Conservation (phyloP, 2,888 invertebrate genomes). For the Campoplex capitator region DNA sequence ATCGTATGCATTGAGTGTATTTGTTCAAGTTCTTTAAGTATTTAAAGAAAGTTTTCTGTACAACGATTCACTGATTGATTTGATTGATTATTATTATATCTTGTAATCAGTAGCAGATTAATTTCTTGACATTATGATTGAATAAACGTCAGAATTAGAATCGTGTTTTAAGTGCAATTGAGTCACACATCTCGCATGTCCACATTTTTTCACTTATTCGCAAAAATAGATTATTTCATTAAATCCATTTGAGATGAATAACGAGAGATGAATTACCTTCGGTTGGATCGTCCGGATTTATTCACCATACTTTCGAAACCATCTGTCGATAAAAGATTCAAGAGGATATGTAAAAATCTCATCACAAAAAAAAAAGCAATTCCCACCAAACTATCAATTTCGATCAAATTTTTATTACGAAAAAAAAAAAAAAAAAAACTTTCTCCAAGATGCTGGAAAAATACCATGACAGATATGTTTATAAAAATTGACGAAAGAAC, state of each 20-base stretch:
- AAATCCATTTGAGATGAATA: neutral
- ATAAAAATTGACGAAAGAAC: neutral
- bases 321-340: conserved; percentile 36
- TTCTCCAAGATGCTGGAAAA: neutral
- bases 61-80: neutral
- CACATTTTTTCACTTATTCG: neutral
- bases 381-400: neutral
- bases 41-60: conserved; percentile 16
- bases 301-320: neutral
- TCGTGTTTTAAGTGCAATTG: neutral
- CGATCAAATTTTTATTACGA: neutral
- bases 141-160: conserved; percentile 30
- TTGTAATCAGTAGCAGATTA: neutral
- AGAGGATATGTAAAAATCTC: neutral
- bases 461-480: neutral
- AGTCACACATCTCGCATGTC: neutral
- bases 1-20: neutral
- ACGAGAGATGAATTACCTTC: conserved; percentile 18
- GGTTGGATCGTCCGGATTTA: neutral
- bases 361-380: neutral
- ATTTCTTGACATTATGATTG: conserved; percentile 24
- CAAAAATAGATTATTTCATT: neutral
- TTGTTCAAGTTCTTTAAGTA: neutral
- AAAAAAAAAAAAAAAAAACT: neutral
- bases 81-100: neutral